Base-by-base conservation (phyloP, 2,888 invertebrate genomes). In the Molorchus minor region DNA sequence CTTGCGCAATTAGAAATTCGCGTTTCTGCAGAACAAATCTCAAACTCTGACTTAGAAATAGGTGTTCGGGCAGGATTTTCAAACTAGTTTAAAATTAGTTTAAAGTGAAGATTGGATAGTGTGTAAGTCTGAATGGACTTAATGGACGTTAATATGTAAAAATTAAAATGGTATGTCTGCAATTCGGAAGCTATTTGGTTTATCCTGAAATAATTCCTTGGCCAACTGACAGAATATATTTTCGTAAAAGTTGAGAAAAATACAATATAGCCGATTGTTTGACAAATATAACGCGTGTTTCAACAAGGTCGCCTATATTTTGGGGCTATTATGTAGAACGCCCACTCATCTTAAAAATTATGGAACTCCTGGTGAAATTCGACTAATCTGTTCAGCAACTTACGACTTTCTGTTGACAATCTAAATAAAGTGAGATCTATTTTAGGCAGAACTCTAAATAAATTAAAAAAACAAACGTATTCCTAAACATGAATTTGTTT, bases 121-220 rank as follows among this genome's bases (percentile, higher is more conserved):
- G 10, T 33, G 10, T 7, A 7, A 4, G 33, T 3, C 12, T 33
- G 33, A 33, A 12, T 33, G 33, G 33, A n/a, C n/a, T n/a, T n/a
- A n/a, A n/a, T n/a, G n/a, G n/a, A n/a, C n/a, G n/a, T n/a, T n/a
- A n/a, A n/a, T 21, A 41, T 16, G n/a, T 20, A 21, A 41, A 41
- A 41, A 41, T n/a, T 40, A 41, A 19, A 20, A 12, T 21, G 41
- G 41, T 53, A 35, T 53, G 30, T 38, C 15, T 43, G 8, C n/a
- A 53, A 43, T 21, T 43, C 13, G 53, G 36, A 53, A 44, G 44
- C 44, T 53, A 43, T 43, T 33, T 40, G 43, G 33, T 43, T 44
- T 43, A 16, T 43, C 30, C 35, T 41, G 33, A 12, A 41, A 44
- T 53, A 43, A 52, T 40, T 12, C 33, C 20, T 43, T 53, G 53